A percentile compares a stretch with the other conserved stretches of the same genome.
Evolutionary conservation across 2,888 invertebrate genomes (phyloP).

Genomic region (Zhengitettix transpicula): DNA sequence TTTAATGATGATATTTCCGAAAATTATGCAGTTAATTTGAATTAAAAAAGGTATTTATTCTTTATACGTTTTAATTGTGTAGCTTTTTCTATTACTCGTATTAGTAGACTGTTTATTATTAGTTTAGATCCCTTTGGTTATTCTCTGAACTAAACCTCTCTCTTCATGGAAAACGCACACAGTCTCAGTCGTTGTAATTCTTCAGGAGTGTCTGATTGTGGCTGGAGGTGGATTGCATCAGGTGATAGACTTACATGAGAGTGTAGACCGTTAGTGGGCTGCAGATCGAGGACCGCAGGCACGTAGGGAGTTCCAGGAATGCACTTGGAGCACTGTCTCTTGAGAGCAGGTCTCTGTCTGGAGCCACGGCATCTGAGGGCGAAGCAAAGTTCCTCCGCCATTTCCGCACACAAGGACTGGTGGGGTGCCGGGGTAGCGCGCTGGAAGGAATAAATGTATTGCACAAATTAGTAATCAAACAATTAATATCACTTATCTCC

Average conservation of each 20-base stretch:
- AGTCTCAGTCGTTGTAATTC: too few relatives aligned
- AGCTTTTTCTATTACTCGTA: too few relatives aligned
- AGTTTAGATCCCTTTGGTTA: too few relatives aligned
- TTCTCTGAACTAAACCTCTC: too few relatives aligned
- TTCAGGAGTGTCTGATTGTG: not conserved
- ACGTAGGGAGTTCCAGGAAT: constrained; percentile 59
- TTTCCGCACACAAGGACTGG: constrained; percentile 85
- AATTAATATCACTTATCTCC: too few relatives aligned
- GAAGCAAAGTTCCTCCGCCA: constrained; percentile 82
- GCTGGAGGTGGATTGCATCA: not conserved
- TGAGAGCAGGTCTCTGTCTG: constrained; percentile 60
- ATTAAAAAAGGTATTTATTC: too few relatives aligned
- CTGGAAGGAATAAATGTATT: not conserved
- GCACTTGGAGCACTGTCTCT: constrained; percentile 60
- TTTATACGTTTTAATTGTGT: too few relatives aligned
- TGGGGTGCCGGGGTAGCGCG: constrained; percentile 17
- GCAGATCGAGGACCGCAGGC: constrained; percentile 38
- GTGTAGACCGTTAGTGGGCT: constrained; percentile 36
- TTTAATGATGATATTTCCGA: too few relatives aligned
- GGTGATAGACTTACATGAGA: not conserved
- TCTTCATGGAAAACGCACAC: too few relatives aligned
- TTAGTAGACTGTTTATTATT: too few relatives aligned
- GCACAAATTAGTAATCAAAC: too few relatives aligned
- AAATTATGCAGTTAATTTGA: too few relatives aligned
- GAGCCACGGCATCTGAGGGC: constrained; percentile 79